Percentiles rank a stretch among this genome's conserved stretches.
Evolutionary conservation across 2,797 vertebrate species (phyloP).

Genomic region (Graptemys geographica): DNA sequence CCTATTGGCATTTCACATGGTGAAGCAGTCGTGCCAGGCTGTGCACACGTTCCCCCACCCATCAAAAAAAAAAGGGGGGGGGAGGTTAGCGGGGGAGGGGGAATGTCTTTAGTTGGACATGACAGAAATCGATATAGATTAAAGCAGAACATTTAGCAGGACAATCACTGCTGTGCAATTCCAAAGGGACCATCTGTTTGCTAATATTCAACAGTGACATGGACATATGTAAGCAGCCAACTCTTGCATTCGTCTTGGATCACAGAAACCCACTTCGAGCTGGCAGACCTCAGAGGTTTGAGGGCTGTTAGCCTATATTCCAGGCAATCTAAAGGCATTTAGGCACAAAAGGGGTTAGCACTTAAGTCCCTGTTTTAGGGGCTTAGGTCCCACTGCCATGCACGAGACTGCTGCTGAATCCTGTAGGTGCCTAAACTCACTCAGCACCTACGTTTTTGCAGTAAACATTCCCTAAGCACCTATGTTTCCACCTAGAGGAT

Average conservation of each 20-base stretch:
- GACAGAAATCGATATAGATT: not conserved
- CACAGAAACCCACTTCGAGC: not conserved
- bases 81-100: too few relatives aligned
- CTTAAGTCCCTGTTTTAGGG: not conserved
- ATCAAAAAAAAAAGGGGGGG: not conserved
- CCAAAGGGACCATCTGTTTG: not conserved
- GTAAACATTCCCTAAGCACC: not conserved
- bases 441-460: not conserved
- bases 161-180: not conserved
- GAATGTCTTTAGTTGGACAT: not conserved
- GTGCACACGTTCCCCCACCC: not conserved
- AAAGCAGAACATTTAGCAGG: not conserved
- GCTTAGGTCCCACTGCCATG: not conserved
- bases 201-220: accelerated
- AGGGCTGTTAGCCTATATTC: not conserved
- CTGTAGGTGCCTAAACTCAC: not conserved
- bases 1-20: not conserved
- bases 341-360: not conserved
- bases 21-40: not conserved
- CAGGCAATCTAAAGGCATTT: not conserved
- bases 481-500: not conserved
- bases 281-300: not conserved
- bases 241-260: accelerated
- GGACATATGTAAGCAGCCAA: accelerated
- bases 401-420: not conserved